Evolutionary conservation across 2,113 vertebrate species (phyloP).

Genomic region (Hirundichthys speculiger): DNA sequence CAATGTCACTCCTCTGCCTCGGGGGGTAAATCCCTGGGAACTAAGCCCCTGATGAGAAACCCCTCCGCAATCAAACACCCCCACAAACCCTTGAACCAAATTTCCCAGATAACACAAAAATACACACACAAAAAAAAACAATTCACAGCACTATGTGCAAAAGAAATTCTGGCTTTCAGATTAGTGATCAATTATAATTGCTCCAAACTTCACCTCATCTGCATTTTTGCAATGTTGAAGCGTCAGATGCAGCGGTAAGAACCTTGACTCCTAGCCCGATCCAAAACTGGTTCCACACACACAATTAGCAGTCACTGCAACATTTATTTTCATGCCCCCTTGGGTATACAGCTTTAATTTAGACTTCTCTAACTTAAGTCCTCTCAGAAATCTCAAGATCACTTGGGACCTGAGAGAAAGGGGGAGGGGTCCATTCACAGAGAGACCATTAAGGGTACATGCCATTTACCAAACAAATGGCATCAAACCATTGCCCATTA

Average conservation of each 20-base stretch:
- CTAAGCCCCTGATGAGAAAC: conserved; percentile 54
- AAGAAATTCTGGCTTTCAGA: not conserved
- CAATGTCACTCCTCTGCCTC: conserved; percentile 73
- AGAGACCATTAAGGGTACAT: conserved; percentile 60
- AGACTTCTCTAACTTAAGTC: conserved; percentile 17
- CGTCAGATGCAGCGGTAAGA: conserved; percentile 21
- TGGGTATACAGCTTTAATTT: conserved; percentile 36
- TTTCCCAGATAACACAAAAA: not conserved
- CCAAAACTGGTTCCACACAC: conserved; percentile 12
- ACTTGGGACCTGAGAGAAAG: conserved; percentile 34
- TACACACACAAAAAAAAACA: too few relatives aligned
- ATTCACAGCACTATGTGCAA: not conserved
- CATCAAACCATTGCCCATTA: conserved; percentile 70
- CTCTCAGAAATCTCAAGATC: conserved; percentile 43
- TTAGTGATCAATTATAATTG: not conserved
- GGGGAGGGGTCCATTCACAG: conserved; percentile 35
- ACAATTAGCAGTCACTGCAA: conserved; percentile 28
- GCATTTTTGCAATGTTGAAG: not conserved
- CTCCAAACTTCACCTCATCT: not conserved
- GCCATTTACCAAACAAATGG: conserved; percentile 72
- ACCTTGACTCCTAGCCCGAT: conserved; percentile 22
- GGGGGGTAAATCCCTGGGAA: conserved; percentile 76
- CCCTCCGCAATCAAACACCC: not conserved
- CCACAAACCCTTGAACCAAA: not conserved
- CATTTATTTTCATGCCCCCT: conserved; percentile 35